Evolutionary conservation across 2,797 vertebrate genomes (phyloP).

Genomic region (Scyliorhinus canicula): DNA sequence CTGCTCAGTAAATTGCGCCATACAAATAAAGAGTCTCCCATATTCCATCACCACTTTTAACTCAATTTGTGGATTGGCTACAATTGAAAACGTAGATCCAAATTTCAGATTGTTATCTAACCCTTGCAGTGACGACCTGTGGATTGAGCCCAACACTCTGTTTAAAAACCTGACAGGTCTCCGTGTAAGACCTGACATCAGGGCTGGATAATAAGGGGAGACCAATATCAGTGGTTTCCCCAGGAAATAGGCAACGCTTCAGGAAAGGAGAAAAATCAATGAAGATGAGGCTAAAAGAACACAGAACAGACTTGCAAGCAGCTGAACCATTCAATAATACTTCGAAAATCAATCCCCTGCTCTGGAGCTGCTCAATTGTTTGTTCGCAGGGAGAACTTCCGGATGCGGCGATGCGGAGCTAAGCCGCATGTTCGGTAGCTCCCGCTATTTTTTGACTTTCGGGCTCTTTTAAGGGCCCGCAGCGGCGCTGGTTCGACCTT

Average conservation of each 20-base stretch:
- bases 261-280: conserved; percentile 36
- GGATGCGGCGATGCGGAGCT: too few species aligned
- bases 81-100: background rate
- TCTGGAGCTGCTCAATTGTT: background rate
- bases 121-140: background rate
- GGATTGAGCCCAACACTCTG: background rate
- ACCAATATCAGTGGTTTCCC: background rate
- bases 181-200: background rate
- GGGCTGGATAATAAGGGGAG: background rate
- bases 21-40: background rate
- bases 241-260: background rate
- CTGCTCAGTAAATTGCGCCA: background rate
- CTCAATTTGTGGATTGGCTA: background rate
- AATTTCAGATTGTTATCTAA: background rate
- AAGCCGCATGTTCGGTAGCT: too few species aligned
- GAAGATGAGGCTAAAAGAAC: background rate
- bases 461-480: too few species aligned
- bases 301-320: conserved; percentile 40
- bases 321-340: background rate
- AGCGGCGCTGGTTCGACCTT: too few species aligned
- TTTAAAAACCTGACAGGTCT: background rate
- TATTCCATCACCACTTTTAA: background rate
- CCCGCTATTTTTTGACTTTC: too few species aligned
- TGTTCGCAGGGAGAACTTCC: too few species aligned
- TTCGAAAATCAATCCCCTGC: background rate